phyloP scores from a whole-genome alignment of 2,797 vertebrate species.

The Microhierax caerulescens region DNA sequence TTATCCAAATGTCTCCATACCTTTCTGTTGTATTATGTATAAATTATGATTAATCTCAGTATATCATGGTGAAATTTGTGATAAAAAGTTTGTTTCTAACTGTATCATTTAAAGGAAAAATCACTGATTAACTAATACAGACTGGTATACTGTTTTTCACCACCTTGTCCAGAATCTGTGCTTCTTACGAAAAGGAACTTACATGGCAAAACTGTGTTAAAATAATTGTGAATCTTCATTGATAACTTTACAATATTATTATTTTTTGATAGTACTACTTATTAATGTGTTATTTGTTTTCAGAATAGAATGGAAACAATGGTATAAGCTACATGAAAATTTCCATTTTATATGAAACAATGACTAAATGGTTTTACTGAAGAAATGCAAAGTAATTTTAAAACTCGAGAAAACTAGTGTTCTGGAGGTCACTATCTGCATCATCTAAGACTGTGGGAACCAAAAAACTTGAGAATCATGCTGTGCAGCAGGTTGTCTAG shows the following conservation, averaged over 20 bases:
- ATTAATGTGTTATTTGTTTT: neutral
- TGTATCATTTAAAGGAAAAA: neutral
- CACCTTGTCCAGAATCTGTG: neutral
- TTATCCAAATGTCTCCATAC: neutral
- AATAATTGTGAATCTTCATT: neutral
- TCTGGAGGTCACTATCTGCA: neutral
- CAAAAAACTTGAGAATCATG: neutral
- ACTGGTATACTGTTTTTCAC: neutral
- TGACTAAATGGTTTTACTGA: neutral
- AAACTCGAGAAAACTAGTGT: neutral
- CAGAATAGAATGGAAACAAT: neutral
- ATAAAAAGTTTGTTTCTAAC: neutral
- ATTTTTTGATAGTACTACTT: neutral
- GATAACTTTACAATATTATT: neutral
- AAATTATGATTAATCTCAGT: neutral
- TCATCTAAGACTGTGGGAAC: neutral
- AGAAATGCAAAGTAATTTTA: neutral
- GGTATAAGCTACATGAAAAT: neutral
- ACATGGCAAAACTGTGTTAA: neutral
- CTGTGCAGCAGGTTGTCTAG: neutral
- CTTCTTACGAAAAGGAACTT: neutral
- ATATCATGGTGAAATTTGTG: neutral
- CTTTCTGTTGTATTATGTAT: neutral
- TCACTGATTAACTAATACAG: neutral
- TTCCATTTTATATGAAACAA: fast-evolving